These are phyloP conservation scores for Deilephila porcellus DNA, from an alignment of 2,888 invertebrate species.

Conservation along the genomic window DNA sequence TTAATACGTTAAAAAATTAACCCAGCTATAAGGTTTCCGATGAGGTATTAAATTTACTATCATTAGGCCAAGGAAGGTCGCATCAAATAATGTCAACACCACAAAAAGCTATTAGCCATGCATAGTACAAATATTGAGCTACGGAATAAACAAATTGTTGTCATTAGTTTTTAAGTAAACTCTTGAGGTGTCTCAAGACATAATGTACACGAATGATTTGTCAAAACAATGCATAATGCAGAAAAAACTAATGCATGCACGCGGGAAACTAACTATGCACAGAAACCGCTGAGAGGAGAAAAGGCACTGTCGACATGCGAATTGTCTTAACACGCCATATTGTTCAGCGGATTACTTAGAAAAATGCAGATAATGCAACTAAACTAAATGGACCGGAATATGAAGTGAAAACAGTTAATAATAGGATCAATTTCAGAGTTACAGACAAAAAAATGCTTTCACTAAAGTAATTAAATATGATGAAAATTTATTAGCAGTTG, in stretches of 20 bases:
- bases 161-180: neutral
- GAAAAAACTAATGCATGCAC: conserved; percentile 15
- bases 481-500: too few species aligned
- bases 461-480: too few species aligned
- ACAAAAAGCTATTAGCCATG: neutral
- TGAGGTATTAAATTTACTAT: neutral
- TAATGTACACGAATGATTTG: neutral
- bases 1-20: too few species aligned
- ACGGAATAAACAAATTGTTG: neutral
- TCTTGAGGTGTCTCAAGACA: neutral
- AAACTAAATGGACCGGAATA: conserved; percentile 2
- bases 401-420: neutral
- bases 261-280: conserved; percentile 27
- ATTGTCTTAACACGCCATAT: neutral
- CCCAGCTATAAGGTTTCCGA: too few species aligned
- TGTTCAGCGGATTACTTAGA: neutral
- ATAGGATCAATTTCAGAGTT: too few species aligned
- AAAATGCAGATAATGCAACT: neutral
- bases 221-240: conserved; percentile 15
- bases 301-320: conserved; percentile 4
- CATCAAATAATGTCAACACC: neutral
- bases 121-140: neutral
- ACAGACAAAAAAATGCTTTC: too few species aligned
- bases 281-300: neutral
- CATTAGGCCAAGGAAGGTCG: conserved; percentile 1